Base-by-base conservation (phyloP, 2,113 vertebrate genomes). In the Istiophorus platypterus region DNA sequence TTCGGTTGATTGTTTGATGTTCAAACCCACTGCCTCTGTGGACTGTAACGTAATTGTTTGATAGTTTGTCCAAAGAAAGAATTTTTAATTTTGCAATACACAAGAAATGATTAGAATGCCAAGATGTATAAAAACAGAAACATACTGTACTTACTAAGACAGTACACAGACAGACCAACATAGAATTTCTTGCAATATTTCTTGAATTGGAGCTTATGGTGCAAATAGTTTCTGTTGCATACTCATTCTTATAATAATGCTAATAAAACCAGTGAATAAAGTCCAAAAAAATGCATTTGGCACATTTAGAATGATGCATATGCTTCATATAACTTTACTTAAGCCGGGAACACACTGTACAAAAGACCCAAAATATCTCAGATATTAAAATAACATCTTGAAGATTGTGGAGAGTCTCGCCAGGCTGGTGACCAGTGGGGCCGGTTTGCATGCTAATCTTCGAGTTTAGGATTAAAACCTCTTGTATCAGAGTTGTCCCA, bases 241-340 rank as follows among this genome's bases (percentile, higher is more conserved):
- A 70, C 58, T 86, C 75, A 64, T 88, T 85, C 42, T 72, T 73
- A 56, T 86, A 86, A n/a, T 75, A 61, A 76, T 68, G 64, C 61
- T 49, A 66, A 85, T 75, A 82, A 79, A 87, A 81, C 7, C 12
- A 45, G 63, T 84, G 61, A 24, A 74, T 80, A 74, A 84, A 89
- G 29, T 79, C 67, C 80, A 82, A 67, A 59, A 59, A 80, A 76
- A 78, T 84, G 74, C 82, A 83, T 90, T 90, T 91, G 92, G 86
- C 89, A 93, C 88, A 87, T 84, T 86, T 77, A 73, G 57, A 82
- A 67, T 76, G 11, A 81, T 83, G 27, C 45, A 47, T 84, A 84
- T 80, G 37, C 45, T 82, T 76, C 22, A 81, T 78, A 61, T 54
- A 51, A 68, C 29, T 42, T 62, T 34, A 76, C 59, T 58, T 45